Evolutionary conservation across 1,140 invertebrate genomes (phyloP).

Genomic region (Drosophila kepulauana): DNA sequence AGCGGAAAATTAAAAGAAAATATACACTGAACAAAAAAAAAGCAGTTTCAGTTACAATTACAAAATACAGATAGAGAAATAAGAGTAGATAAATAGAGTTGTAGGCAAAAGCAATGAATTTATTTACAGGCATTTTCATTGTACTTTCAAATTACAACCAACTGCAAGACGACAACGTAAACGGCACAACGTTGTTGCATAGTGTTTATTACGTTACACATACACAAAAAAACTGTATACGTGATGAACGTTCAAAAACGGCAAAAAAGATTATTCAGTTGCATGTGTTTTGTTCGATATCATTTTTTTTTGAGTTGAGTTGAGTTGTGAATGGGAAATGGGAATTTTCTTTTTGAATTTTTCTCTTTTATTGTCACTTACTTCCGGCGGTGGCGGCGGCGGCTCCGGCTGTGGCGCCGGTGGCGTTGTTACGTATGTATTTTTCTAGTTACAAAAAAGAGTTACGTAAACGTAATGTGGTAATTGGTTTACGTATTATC

Average conservation of each 20-base stretch:
- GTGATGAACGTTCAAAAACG: constrained; percentile 60
- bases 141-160: constrained; percentile 82
- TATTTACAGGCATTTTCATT: constrained; percentile 85
- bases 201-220: constrained; percentile 73
- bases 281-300: constrained; percentile 25
- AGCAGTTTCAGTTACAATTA: constrained; percentile 23
- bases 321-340: constrained; percentile 46
- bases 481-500: constrained; percentile 34
- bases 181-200: constrained; percentile 64
- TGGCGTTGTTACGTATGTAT: constrained; percentile 79
- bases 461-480: constrained; percentile 54
- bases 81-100: constrained; percentile 12
- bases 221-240: constrained; percentile 59
- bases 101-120: constrained; percentile 75
- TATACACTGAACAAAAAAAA: constrained; percentile 26
- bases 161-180: constrained; percentile 78
- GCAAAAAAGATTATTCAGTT: constrained; percentile 38
- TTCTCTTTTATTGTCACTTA: constrained; percentile 63
- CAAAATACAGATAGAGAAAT: constrained; percentile 15
- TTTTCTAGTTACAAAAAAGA: constrained; percentile 71
- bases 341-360: constrained; percentile 23
- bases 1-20: constrained; percentile 39
- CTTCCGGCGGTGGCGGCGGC: constrained; percentile 79
- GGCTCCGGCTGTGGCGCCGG: constrained; percentile 67
- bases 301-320: constrained; percentile 22